Evolutionary conservation across 1,140 invertebrate species (phyloP), one percentile per base, ranked within the genome.

Genomic region (Phocides pigmalion): DNA sequence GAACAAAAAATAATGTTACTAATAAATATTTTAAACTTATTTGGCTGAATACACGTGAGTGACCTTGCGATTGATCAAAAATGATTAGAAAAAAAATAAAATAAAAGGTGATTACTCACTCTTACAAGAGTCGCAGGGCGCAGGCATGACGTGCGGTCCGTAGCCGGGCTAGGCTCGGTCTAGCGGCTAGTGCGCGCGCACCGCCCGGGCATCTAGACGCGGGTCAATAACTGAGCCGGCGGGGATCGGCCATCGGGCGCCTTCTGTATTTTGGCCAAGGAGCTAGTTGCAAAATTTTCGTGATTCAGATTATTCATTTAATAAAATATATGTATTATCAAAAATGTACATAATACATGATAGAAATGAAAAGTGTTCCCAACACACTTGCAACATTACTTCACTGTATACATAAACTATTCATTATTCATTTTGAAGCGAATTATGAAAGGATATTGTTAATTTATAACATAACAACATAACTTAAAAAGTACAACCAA

Each of bases 181-280:
- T 76, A 74, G 67, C 50, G 59, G 54, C 51, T 15, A 64, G 46
- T 68, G 70, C 73, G 72, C 76, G 76, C 82, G 75, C 75, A 64
- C 42, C 66, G 64, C 58, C 62, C 42, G 50, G 50, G 39, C 44
- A 44, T 14, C 44, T 32, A 42, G 12, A n/a, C 51, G 35, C 84
- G 78, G 87, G 85, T 90, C 87, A 88, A 90, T 90, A 90, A 87
- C 87, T 90, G 87, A 78, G 80, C 51, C 64, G 65, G 32, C 11
- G 16, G 50, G 53, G 20, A 44, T 56, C 53, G 51, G 47, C 15
- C 58, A 54, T 54, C 51, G 37, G 53, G 22, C 53, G 53, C 53
- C 39, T 25, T 16, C 3, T 6, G 16, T n/a, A 20, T 9, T 39
- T 16, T 54, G n/a, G 19, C 22, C 39, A 4, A 17, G 22, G 53